Evolutionary conservation across 2,797 vertebrate genomes (phyloP).

Genomic region (Mormyrus hasselquistii): DNA sequence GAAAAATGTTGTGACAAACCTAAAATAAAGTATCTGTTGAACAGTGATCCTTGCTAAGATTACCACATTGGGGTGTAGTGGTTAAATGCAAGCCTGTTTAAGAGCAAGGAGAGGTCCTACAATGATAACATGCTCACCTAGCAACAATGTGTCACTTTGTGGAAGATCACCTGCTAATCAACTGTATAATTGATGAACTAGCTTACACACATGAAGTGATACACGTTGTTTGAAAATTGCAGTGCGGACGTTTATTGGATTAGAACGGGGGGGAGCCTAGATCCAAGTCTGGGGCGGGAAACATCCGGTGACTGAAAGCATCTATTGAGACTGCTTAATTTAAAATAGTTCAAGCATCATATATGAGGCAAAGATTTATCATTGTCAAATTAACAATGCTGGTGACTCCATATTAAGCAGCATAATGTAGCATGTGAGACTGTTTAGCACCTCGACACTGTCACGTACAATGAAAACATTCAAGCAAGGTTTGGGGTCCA

Average conservation of each 20-base stretch:
- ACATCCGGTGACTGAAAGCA: neutral
- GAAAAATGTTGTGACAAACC: neutral
- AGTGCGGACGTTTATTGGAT: neutral
- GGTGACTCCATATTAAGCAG: neutral
- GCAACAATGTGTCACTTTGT: neutral
- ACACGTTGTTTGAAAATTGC: neutral
- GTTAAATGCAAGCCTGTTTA: neutral
- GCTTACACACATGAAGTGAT: neutral
- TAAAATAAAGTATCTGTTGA: neutral
- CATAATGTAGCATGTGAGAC: neutral
- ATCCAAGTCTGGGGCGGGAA: neutral
- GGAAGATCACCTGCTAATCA: neutral
- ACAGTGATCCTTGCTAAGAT: neutral
- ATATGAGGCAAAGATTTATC: neutral
- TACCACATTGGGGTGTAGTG: neutral
- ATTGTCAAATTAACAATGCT: constrained; percentile 2
- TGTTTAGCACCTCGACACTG: neutral
- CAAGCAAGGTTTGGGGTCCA: neutral
- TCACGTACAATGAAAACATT: neutral
- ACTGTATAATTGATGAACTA: neutral
- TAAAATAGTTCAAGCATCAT: neutral
- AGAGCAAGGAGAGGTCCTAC: neutral
- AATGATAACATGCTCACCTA: neutral
- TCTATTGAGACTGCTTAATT: neutral
- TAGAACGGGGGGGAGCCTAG: neutral